phyloP scores from a whole-genome alignment of 2,113 vertebrate species.

The Rattus rattus region DNA sequence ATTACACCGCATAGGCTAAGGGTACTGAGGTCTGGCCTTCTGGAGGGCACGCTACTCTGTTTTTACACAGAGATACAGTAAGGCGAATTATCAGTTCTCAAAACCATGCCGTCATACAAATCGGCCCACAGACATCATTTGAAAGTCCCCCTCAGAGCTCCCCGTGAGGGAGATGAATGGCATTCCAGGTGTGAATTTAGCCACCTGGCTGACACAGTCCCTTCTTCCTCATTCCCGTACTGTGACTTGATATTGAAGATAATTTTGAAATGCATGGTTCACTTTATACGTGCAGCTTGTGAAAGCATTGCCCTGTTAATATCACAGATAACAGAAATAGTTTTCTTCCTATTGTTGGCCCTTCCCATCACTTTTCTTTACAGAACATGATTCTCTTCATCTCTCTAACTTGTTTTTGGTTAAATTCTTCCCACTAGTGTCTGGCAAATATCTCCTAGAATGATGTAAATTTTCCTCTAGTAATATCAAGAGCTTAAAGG shows the following conservation, averaged over 20 bases:
- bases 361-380: not conserved
- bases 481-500: not conserved
- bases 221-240: conserved; percentile 9
- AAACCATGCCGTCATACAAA: not conserved
- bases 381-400: not conserved
- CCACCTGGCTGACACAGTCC: not conserved
- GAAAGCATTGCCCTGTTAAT: conserved; percentile 43
- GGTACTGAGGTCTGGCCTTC: not conserved
- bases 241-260: conserved; percentile 35
- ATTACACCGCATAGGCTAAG: not conserved
- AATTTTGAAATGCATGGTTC: conserved; percentile 11
- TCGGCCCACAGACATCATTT: not conserved
- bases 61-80: not conserved
- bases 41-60: not conserved
- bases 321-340: not conserved
- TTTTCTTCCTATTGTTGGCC: not conserved
- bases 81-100: conserved; percentile 14
- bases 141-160: not conserved
- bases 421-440: not conserved
- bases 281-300: not conserved
- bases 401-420: not conserved
- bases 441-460: not conserved
- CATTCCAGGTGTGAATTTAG: not conserved
- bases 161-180: not conserved
- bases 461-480: not conserved